Base-by-base conservation (phyloP, 1,140 invertebrate genomes). In the Ips typographus region DNA sequence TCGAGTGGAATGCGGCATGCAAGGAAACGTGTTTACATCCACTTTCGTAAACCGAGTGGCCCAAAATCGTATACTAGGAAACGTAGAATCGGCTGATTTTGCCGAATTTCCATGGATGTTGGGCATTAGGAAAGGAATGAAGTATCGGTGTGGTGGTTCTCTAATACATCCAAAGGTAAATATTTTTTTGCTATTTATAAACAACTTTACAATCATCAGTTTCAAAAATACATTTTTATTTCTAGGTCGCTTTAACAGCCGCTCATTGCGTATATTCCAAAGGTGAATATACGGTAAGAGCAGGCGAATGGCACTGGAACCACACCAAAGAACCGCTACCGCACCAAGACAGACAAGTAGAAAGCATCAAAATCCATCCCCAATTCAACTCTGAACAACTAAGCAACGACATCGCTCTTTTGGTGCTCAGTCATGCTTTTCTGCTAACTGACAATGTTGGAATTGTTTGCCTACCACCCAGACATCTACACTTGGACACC, bases 321-420 rank as follows among this genome's bases (percentile, higher is more conserved):
- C 79, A 74, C 39, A 74, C 68, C 5, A 73, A 79, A 2, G 85
- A 87, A 76, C 79, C 82, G 3, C 76, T 81, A 58, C 78, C 78
- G 1, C 84, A 85, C 74, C 82, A 85, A 70, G 76, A 80, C 60
- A 42, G 78, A 51, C 38, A 55, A 8, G 73, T 70, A 1, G 66
- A 74, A 56, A 60, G 65, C 40, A 66, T 78, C 2, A 70, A 77
- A 7, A 67, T 77, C 38, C 78, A 80, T 73, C 74, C 75, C 0
- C 5, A 72, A 2, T 80, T 70, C 61, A 52, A 78, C 59, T 51
- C 67, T 2, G 37, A 84, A 82, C 3, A 83, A 82, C 77, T 91
- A 1, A 83, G 80, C 71, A 89, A 92, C 72, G 91, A 94, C 75
- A 82, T 90, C 2, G 92, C 90, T 1, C 76, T 93, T 2, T 74